These are phyloP conservation scores for Tipula vernalis DNA, from an alignment of 2,888 invertebrate species.

Conservation along the genomic window DNA sequence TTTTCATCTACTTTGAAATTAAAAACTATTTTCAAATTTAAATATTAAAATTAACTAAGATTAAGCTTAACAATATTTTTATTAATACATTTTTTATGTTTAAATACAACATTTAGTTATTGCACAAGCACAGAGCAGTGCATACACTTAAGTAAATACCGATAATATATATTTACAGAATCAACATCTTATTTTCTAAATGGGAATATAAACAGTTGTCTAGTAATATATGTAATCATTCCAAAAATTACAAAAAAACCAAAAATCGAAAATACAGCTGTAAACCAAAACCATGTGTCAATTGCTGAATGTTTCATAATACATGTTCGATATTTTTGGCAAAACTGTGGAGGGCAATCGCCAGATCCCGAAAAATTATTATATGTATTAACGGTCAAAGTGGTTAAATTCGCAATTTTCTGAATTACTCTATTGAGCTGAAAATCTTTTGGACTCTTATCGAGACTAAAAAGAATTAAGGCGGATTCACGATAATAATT, in stretches of 20 bases:
- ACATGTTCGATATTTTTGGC: neutral
- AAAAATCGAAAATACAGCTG: neutral
- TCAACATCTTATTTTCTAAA: no score
- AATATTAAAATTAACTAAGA: no score
- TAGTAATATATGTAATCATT: neutral
- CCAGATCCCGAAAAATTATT: neutral
- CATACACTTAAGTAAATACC: no score
- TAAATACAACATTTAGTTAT: no score
- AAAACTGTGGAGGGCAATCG: neutral
- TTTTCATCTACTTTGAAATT: no score
- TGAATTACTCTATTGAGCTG: neutral
- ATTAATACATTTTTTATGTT: no score
- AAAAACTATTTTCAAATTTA: no score
- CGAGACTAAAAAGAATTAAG: neutral
- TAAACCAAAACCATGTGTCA: neutral
- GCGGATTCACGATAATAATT: neutral
- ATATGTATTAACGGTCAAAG: neutral
- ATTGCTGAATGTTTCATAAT: neutral
- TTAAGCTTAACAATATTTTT: no score
- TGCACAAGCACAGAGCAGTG: no score
- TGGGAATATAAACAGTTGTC: no score
- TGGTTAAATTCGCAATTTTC: neutral
- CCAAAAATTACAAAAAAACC: neutral
- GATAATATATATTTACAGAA: no score
- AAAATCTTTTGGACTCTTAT: neutral